Base-by-base conservation (phyloP, 2,888 invertebrate species). In the Pseudeuparius sepicola region DNA sequence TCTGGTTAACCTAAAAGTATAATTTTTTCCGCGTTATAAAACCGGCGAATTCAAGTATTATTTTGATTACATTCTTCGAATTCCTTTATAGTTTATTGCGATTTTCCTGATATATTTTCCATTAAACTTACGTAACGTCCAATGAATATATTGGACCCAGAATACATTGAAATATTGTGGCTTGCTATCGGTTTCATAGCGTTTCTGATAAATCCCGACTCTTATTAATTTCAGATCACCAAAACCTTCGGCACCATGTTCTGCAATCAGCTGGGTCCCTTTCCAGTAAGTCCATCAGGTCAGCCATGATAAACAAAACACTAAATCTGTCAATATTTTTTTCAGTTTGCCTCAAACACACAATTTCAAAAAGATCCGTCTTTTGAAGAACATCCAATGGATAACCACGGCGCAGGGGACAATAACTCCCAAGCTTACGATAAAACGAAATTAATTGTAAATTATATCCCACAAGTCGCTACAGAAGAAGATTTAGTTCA, bases 401-500 rank as follows among this genome's bases (percentile, higher is more conserved):
- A 42, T 17, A 50, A 51, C 36, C 46, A 46, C 37, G 60, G 60
- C 4, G 55, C 59, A 18, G 61, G 61, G 3, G 61, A 61, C 37
- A 50, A 45, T 36, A 47, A 45, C 34, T 41, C 44, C 7, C 48
- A 50, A 15, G 50, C 50, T 14, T 30, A 54, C 17, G 62, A 62
- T 43, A 60, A 56, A 43, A 87, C 87, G 37, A 93, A 93, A 67
- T 73, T 94, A 50, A 94, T 94, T 49, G 84, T 94, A 55, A 94
- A 94, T 70, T 94, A 93, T 64, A 72, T 94, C 52, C 93, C 94
- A 16, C 93, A 93, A 66, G 84, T 80, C 53, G 83, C 93, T 71
- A 85, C 86, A 2, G 93, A 93, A 60, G 82, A 85, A 57, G 90
- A 92, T 55, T 71, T 93, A 37, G 84, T 82, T 58, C 79, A 82